These are phyloP conservation scores for Epinephelus lanceolatus DNA, from an alignment of 2,113 vertebrate species.

Conservation along the genomic window DNA sequence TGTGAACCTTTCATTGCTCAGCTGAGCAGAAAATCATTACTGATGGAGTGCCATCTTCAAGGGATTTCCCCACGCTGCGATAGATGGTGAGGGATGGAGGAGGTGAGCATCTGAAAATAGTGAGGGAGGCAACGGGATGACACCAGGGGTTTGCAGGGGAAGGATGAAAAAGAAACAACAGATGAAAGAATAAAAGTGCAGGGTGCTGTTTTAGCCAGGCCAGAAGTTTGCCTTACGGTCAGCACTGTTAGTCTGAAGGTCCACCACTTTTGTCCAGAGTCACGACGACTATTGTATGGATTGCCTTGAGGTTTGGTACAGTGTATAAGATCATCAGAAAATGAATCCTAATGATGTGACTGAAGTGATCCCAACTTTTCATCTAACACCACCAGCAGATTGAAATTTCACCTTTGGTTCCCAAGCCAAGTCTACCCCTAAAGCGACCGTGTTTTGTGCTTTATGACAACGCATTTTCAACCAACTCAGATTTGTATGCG, in stretches of 20 bases:
- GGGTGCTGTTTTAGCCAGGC: neutral
- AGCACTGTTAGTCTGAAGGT: neutral
- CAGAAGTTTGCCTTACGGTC: neutral
- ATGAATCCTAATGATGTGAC: neutral
- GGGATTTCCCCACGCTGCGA: slow-evolving; percentile 74
- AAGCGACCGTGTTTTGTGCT: no score
- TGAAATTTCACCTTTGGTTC: no score
- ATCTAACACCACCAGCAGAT: neutral
- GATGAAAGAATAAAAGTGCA: slow-evolving; percentile 21
- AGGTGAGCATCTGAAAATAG: slow-evolving; percentile 45
- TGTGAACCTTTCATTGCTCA: slow-evolving; percentile 72
- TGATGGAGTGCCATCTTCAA: slow-evolving; percentile 78
- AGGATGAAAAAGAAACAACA: neutral
- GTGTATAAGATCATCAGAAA: neutral
- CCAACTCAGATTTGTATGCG: no score
- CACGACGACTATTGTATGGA: no score
- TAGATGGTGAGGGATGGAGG: slow-evolving; percentile 34
- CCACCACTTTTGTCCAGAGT: neutral
- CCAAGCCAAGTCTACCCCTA: no score
- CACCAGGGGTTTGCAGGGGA: neutral
- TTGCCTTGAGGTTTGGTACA: no score
- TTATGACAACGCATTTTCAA: no score
- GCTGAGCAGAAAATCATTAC: slow-evolving; percentile 82
- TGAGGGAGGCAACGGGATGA: neutral
- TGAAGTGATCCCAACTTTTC: neutral